Percentiles rank a stretch among this genome's conserved stretches.
These are phyloP conservation scores for Xylophagus ater DNA, from an alignment of 2,888 invertebrate genomes.

Conservation along the genomic window DNA sequence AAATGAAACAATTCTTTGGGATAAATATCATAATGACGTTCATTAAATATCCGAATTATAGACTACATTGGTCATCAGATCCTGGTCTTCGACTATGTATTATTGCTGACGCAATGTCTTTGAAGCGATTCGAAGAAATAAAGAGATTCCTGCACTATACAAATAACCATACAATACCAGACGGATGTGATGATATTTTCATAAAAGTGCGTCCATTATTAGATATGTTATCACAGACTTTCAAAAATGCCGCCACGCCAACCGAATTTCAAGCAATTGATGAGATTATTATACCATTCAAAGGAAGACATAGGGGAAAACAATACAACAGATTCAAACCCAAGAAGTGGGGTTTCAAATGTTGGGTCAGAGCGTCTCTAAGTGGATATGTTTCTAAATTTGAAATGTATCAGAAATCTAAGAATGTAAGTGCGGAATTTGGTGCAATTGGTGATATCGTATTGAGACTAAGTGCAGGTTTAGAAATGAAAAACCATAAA, in stretches of 20 bases:
- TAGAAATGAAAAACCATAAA: slow-evolving; percentile 6
- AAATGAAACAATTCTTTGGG: too few species aligned
- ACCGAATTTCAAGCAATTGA: too few species aligned
- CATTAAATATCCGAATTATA: too few species aligned
- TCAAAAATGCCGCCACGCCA: slow-evolving; percentile 3
- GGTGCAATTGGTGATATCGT: slow-evolving; percentile 6
- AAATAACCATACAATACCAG: slow-evolving; percentile 5
- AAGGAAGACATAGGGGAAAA: slow-evolving; percentile 3
- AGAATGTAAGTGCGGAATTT: slow-evolving; percentile 2
- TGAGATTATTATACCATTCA: slow-evolving; percentile 1
- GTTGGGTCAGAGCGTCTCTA: not conserved
- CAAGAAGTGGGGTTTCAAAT: slow-evolving; percentile 4
- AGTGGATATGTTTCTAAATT: too few species aligned
- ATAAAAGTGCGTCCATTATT: too few species aligned
- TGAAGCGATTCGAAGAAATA: too few species aligned
- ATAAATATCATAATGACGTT: too few species aligned
- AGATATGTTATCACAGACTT: slow-evolving; percentile 2
- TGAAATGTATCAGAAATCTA: too few species aligned
- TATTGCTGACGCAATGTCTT: slow-evolving; percentile 1
- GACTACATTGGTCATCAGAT: too few species aligned
- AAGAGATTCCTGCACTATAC: slow-evolving; percentile 1
- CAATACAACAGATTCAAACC: slow-evolving; percentile 3
- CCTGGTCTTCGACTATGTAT: not conserved
- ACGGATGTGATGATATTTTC: slow-evolving; percentile 3
- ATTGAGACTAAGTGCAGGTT: slow-evolving; percentile 5